Percentiles rank a stretch among this genome's conserved stretches.
Conservation (phyloP, 2,113 vertebrate species). For the Scolopax mira region DNA sequence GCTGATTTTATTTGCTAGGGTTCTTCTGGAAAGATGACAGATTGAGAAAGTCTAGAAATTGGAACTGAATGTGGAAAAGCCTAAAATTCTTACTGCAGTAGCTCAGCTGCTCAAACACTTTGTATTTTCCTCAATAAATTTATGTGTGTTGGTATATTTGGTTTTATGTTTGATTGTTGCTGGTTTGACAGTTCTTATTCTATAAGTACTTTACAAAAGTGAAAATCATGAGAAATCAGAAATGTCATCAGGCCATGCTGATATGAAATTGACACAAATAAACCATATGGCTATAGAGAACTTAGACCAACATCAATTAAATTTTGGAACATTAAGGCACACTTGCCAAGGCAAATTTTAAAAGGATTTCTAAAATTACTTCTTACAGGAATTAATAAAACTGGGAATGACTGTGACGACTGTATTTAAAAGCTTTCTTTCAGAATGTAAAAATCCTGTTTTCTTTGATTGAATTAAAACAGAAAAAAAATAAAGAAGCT, state of each 20-base stretch:
- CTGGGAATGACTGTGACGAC: not conserved
- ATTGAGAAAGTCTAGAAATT: not conserved
- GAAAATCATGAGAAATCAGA: not conserved
- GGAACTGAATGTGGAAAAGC: not conserved
- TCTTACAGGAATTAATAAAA: not conserved
- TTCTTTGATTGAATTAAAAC: not conserved
- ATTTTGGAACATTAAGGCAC: not conserved
- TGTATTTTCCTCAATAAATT: not conserved
- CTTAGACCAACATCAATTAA: not conserved
- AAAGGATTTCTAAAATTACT: not conserved
- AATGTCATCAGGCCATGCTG: not conserved
- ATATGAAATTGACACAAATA: not conserved
- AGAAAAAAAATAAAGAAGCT: not conserved
- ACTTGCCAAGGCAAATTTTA: not conserved
- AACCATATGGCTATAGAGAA: not conserved
- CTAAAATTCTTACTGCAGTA: not conserved
- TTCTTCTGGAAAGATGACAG: not conserved
- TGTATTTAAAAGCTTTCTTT: not conserved
- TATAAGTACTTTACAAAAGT: not conserved
- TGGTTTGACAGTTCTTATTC: not conserved
- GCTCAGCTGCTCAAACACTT: not conserved
- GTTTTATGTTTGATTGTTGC: not conserved
- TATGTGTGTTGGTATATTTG: not conserved
- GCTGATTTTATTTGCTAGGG: not conserved
- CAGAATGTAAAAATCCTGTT: not conserved